Conservation (phyloP, 1,140 invertebrate species). For the Thrips palmi region DNA sequence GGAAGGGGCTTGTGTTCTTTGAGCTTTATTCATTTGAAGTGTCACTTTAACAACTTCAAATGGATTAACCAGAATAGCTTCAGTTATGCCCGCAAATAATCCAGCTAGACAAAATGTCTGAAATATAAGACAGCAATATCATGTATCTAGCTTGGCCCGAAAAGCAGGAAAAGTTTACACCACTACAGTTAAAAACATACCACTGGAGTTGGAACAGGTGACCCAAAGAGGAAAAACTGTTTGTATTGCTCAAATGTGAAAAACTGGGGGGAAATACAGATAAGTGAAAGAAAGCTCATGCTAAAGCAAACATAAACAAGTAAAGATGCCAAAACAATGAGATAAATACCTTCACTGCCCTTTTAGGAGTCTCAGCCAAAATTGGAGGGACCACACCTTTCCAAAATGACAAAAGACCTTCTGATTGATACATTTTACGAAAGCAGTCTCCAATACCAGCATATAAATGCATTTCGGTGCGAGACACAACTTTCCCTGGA, state of each 20-base stretch:
- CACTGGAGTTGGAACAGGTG: constrained; percentile 46
- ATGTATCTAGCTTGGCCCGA: constrained; percentile 12
- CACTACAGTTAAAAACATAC: constrained; percentile 24
- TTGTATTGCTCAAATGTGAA: constrained; percentile 88
- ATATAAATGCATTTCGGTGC: constrained; percentile 43
- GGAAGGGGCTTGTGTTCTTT: constrained; percentile 38
- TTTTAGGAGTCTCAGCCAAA: constrained; percentile 84
- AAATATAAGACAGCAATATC: constrained; percentile 23
- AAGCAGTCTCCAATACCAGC: constrained; percentile 72
- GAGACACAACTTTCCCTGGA: constrained; percentile 25
- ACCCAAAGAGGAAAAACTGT: constrained; percentile 58
- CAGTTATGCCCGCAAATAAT: constrained; percentile 66
- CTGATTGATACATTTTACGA: constrained; percentile 66
- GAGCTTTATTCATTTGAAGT: constrained; percentile 45
- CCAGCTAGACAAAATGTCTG: constrained; percentile 76
- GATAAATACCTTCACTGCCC: constrained; percentile 57
- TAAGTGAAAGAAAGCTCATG: too few species aligned
- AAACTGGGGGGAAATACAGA: constrained; percentile 35
- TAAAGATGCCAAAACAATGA: constrained; percentile 6
- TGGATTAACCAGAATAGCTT: constrained; percentile 78
- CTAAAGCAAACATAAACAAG: too few species aligned
- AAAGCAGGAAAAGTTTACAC: constrained; percentile 11
- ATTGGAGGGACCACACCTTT: constrained; percentile 86
- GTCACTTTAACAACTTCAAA: constrained; percentile 91
- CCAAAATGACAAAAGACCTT: constrained; percentile 68